Base-by-base conservation (phyloP, 2,888 invertebrate species). In the Trichopoda pennipes region DNA sequence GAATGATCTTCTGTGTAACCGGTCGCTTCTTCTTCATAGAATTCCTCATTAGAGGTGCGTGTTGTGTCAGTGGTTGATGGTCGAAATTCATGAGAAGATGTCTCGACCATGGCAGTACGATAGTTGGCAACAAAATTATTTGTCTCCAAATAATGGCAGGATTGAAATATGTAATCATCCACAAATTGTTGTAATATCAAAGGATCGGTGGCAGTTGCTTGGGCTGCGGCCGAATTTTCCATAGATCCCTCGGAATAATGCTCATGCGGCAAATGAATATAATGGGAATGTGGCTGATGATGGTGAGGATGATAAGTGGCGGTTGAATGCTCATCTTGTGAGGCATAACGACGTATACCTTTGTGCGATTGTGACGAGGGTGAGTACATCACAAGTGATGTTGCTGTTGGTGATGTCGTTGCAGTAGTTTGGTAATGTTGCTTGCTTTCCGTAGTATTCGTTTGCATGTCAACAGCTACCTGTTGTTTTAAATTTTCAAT, bases 101-200 rank as follows among this genome's bases (percentile, higher is more conserved):
- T 90, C 86, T 90, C 90, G 86, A 89, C 89, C 88, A 90, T 90
- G 89, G 91, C 90, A 90, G 90, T 90, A 89, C 90, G 89, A 86
- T 90, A 90, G 85, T 88, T 89, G 86, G 89, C 88, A 86, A 90
- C 90, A 90, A 90, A 90, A 86, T 90, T 90, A 87, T 90, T 90
- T 86, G 90, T 90, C 88, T 90, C 90, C 89, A 90, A 86, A 86
- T 90, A 90, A 85, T 90, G 90, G 85, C 90, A 89, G 87, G 90
- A 90, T 84, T 90, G 89, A 86, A 90, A 90, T 84, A 90, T 86
- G 84, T 90, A 90, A 86, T 90, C 90, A 85, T 90, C 90, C 47
- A 82, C 82, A 80, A 90, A 90, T 81, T 90, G 90, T 85, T 89
- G 85, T 68, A 88, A 84, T 60, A 86, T 73, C 14, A 84, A 79